Percentiles rank a stretch among this genome's conserved stretches.
phyloP scores from a whole-genome alignment of 2,113 vertebrate species.

The Xenus cinereus region DNA sequence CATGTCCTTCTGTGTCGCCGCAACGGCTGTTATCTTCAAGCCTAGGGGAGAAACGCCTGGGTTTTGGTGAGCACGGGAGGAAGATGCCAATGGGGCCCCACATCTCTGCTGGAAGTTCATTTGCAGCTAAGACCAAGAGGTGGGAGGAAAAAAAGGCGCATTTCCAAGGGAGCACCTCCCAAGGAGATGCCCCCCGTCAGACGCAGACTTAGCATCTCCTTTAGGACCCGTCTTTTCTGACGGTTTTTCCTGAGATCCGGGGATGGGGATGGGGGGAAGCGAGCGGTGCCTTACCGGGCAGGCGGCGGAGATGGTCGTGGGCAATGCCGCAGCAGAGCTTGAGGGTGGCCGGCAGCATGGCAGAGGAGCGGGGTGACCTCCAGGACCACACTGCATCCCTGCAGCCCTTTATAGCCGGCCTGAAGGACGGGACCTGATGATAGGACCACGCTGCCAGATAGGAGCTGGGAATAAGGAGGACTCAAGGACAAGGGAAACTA shows the following conservation, averaged over 20 bases:
- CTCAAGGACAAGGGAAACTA: slow-evolving; percentile 10
- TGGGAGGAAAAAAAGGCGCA: not conserved
- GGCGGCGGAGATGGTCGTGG: slow-evolving; percentile 75
- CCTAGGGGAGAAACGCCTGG: not conserved
- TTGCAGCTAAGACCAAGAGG: not conserved
- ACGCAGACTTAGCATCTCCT: not conserved
- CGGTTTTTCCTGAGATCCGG: not conserved
- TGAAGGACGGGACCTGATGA: slow-evolving; percentile 74
- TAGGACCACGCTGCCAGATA: slow-evolving; percentile 68
- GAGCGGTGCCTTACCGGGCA: slow-evolving; percentile 63
- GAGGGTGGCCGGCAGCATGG: slow-evolving; percentile 79
- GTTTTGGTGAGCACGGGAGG: fast-evolving
- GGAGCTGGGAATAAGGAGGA: not conserved
- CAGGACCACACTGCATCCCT: not conserved
- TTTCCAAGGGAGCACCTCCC: not conserved
- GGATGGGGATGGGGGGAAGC: not conserved
- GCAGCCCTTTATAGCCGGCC: slow-evolving; percentile 66
- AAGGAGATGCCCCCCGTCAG: too few relatives aligned
- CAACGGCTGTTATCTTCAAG: slow-evolving; percentile 68
- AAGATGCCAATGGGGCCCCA: fast-evolving
- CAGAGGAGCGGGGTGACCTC: not conserved
- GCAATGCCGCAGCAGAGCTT: slow-evolving; percentile 86
- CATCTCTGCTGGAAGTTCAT: not conserved
- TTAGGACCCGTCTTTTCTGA: not conserved
- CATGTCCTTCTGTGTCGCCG: slow-evolving; percentile 68